These are phyloP conservation scores for Sebastes trivittatus DNA, from an alignment of 2,797 vertebrate species.

Conservation along the genomic window DNA sequence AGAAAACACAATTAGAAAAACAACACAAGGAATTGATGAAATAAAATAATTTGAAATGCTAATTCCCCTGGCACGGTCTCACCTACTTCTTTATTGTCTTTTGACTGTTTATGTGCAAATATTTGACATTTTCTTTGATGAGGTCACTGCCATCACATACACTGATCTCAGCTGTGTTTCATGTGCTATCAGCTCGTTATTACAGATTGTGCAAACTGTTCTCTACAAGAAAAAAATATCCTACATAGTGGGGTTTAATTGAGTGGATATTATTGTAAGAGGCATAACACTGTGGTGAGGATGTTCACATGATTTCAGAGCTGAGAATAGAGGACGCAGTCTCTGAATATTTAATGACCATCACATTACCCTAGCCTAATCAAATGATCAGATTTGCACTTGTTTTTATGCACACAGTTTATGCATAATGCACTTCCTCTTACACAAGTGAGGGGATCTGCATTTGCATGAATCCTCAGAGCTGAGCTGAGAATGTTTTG, in stretches of 20 bases:
- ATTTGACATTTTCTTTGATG: neutral
- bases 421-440: conserved; percentile 34
- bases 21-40: neutral
- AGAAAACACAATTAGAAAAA: neutral
- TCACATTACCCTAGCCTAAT: conserved; percentile 30
- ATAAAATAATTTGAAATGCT: neutral
- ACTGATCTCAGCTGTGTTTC: neutral
- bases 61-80: neutral
- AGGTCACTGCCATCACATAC: neutral
- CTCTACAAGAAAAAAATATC: neutral
- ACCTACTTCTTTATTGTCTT: neutral
- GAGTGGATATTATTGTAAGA: conserved; percentile 14
- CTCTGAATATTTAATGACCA: conserved; percentile 49
- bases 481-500: neutral
- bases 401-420: conserved; percentile 40
- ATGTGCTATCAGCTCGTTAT: neutral
- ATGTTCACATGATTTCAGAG: conserved; percentile 23
- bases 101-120: neutral
- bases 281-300: neutral
- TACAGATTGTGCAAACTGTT: neutral
- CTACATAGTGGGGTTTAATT: neutral
- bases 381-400: conserved; percentile 43
- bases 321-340: conserved; percentile 20
- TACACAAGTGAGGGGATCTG: conserved; percentile 1
- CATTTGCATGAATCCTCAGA: conserved; percentile 16